phyloP scores from a whole-genome alignment of 2,797 vertebrate genomes.

The Tenualosa thibaudeaui region DNA sequence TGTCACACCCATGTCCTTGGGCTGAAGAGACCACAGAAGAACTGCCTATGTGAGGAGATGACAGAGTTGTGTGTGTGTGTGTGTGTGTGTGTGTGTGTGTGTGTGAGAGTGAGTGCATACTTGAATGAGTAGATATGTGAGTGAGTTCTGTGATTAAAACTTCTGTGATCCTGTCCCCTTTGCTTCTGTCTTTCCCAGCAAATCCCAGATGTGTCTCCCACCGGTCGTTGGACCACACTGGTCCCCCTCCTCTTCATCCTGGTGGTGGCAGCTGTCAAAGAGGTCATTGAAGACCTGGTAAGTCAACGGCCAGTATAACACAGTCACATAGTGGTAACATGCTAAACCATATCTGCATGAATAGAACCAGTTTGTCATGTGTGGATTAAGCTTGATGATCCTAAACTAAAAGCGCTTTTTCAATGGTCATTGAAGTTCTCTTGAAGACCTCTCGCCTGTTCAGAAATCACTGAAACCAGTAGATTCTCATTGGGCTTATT shows the following conservation, averaged over 20 bases:
- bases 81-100: conserved; percentile 7
- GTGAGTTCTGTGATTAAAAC: not conserved
- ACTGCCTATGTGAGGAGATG: not conserved
- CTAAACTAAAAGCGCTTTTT: no score
- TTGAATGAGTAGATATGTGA: not conserved
- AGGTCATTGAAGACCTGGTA: conserved; percentile 98
- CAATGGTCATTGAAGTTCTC: no score
- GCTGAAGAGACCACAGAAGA: not conserved
- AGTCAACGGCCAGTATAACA: conserved; percentile 47
- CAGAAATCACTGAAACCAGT: no score
- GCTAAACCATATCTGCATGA: not conserved
- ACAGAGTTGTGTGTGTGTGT: not conserved
- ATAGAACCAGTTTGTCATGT: not conserved
- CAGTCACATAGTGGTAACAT: not conserved
- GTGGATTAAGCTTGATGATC: no score
- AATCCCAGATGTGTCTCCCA: conserved; percentile 98
- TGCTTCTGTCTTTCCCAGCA: conserved; percentile 73
- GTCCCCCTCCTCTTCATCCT: conserved; percentile 97
- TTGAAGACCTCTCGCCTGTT: no score
- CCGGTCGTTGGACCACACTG: conserved; percentile 95
- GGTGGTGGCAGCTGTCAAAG: conserved; percentile 96
- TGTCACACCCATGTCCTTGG: not conserved
- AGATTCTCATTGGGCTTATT: no score
- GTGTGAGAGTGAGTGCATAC: not conserved
- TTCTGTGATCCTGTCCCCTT: conserved; percentile 4